phyloP scores from a whole-genome alignment of 2,888 invertebrate genomes.

The Drosophila aldrichi region DNA sequence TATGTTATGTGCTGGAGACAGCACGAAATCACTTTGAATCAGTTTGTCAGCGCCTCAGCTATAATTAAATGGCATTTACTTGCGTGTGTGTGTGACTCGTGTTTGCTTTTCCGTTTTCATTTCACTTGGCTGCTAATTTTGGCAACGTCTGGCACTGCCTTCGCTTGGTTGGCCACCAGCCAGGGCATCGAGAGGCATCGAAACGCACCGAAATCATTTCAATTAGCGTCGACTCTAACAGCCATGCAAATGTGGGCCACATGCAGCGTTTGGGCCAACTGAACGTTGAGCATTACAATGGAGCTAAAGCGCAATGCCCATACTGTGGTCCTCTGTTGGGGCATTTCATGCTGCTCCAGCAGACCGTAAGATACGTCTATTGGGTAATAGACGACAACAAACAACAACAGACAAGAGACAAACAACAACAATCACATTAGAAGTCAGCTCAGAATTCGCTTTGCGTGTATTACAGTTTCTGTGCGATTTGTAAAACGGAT shows the following conservation, averaged over 20 bases:
- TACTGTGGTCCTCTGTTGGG: background rate
- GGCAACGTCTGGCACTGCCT: slow-evolving; percentile 33
- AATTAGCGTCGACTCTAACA: slow-evolving; percentile 54
- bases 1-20: slow-evolving; percentile 2
- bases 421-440: slow-evolving; percentile 2
- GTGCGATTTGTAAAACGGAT: slow-evolving; percentile 70
- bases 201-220: slow-evolving; percentile 56
- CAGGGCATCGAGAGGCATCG: slow-evolving; percentile 9
- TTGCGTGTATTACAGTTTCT: slow-evolving; percentile 36
- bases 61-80: slow-evolving; percentile 60
- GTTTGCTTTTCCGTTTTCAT: slow-evolving; percentile 28
- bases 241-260: slow-evolving; percentile 56
- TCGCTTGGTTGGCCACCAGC: slow-evolving; percentile 18
- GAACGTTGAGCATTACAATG: slow-evolving; percentile 46
- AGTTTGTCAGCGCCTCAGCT: slow-evolving; percentile 39
- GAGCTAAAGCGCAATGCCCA: slow-evolving; percentile 20
- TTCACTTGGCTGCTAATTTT: slow-evolving; percentile 42
- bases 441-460: slow-evolving; percentile 39
- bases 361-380: slow-evolving; percentile 67
- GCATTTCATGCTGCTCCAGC: slow-evolving; percentile 54
- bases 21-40: slow-evolving; percentile 49
- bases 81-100: background rate
- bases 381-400: slow-evolving; percentile 32
- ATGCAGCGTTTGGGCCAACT: slow-evolving; percentile 3
- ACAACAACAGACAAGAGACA: background rate